Percentiles rank a stretch among this genome's conserved stretches.
Evolutionary conservation across 2,113 vertebrate species (phyloP).

Genomic region (Coreoperca whiteheadi): DNA sequence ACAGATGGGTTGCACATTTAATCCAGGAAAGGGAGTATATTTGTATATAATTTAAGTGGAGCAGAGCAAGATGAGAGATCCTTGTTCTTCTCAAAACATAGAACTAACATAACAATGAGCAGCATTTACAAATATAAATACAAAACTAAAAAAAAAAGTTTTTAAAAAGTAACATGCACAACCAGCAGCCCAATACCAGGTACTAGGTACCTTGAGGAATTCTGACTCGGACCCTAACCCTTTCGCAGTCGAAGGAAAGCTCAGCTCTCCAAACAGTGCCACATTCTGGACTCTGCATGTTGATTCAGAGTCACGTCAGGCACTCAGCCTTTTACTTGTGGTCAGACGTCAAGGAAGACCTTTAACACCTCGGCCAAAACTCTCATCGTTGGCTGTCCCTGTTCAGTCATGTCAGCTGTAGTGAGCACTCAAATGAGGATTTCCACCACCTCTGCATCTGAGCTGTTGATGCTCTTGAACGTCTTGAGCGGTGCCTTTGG

Average conservation of each 20-base stretch:
- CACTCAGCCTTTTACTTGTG: not conserved
- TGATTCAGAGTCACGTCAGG: not conserved
- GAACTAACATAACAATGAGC: constrained; percentile 64
- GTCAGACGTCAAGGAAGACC: constrained; percentile 13
- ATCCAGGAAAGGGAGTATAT: constrained; percentile 53
- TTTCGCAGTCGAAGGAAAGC: constrained; percentile 68
- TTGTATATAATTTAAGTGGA: constrained; percentile 56
- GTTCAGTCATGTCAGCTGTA: constrained; percentile 16
- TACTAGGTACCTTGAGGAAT: constrained; percentile 75
- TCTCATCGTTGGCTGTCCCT: not conserved
- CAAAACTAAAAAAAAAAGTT: constrained; percentile 46
- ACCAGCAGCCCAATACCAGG: constrained; percentile 64
- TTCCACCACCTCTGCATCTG: constrained; percentile 79
- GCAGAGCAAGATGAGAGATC: constrained; percentile 24
- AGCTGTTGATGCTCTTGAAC: constrained; percentile 51
- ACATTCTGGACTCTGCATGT: constrained; percentile 17
- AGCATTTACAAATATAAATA: constrained; percentile 80
- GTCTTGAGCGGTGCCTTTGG: constrained; percentile 45
- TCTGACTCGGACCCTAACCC: too few relatives aligned
- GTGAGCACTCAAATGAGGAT: constrained; percentile 82
- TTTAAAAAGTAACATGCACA: constrained; percentile 61
- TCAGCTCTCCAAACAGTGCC: constrained; percentile 67
- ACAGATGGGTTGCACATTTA: constrained; percentile 15
- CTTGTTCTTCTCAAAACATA: constrained; percentile 18
- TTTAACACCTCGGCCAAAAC: not conserved